Evolutionary conservation across 2,797 vertebrate genomes (phyloP), one percentile per base, ranked within the genome.

Genomic region (Gymnoscopelus microlampas): DNA sequence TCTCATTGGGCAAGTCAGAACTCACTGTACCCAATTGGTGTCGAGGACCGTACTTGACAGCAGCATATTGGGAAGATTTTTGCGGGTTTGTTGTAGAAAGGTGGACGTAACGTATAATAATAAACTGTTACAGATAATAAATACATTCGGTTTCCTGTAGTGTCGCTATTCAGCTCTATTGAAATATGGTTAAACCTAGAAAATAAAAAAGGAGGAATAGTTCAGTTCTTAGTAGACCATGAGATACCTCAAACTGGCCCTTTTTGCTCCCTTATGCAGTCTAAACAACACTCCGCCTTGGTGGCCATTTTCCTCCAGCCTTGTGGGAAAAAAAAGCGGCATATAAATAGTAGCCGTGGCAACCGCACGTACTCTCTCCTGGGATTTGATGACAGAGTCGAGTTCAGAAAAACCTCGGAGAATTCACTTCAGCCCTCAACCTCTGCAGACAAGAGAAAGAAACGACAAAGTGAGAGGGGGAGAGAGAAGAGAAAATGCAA

Each of bases 91-190:
- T 71, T 73, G 90, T 91, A 90, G 83, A 90, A 90, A 89, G 88
- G 61, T 87, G 68, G 69, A 89, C 85, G 88, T 91, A 84, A 88
- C 57, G 72, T 73, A 73, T 78, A 70, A 58, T 66, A 66, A 73
- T 66, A 83, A 87, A 85, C 66, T 56, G 83, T 88, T 74, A 81
- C 78, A 89, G 77, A 90, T 93, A 96, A 97, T 97, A 97, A 97
- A 96, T 98, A 97, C 95, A 96, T 96, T 96, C 95, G 82, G 77
- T 88, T 94, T 90, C 78, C 87, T 93, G 91, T 93, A 93, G 90
- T 86, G 92, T 94, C 81, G 78, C 91, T 94, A 90, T 91, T 93
- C 86, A 68, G 79, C 91, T 93, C 92, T 91, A 93, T 85, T 89
- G 84, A 91, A 89, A 76, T 88, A 88, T 87, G 19, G 39, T 75